Evolutionary conservation across 1,140 invertebrate species (phyloP).

Genomic region (Ditylenchus dipsaci): DNA sequence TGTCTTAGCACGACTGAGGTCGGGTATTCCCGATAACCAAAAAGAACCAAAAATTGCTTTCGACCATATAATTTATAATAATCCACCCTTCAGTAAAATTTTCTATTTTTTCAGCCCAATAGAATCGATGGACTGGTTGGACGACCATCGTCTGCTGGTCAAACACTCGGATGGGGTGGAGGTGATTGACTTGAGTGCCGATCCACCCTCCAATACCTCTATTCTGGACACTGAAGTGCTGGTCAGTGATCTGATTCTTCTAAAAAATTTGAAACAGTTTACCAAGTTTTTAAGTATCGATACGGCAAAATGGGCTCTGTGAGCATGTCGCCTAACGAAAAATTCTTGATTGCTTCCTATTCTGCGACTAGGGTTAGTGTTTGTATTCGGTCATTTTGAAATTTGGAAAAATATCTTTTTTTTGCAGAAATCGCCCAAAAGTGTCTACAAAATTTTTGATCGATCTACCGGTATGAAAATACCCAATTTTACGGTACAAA

Average conservation of each 20-base stretch:
- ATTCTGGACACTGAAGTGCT: conserved; percentile 28
- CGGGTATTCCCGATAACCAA: too few relatives aligned
- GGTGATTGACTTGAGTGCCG: conserved; percentile 29
- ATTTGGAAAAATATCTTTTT: neutral
- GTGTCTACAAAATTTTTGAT: conserved; percentile 39
- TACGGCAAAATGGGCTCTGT: conserved; percentile 37
- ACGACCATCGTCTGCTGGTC: conserved; percentile 31
- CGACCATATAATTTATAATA: too few relatives aligned
- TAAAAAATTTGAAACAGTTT: neutral
- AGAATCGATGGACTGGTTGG: conserved; percentile 43
- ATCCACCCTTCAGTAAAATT: too few relatives aligned
- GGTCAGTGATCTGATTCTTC: conserved; percentile 8
- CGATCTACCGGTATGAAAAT: conserved; percentile 25
- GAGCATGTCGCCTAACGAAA: conserved; percentile 21
- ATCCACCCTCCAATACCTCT: conserved; percentile 10
- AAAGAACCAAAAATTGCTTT: too few relatives aligned
- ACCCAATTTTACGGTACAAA: conserved; percentile 3
- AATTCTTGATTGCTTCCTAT: conserved; percentile 32
- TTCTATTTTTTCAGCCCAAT: conserved; percentile 26
- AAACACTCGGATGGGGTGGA: conserved; percentile 27
- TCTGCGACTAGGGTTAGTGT: conserved; percentile 6
- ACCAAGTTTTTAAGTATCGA: conserved; percentile 32
- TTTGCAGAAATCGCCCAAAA: conserved; percentile 27
- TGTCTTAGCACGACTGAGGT: too few relatives aligned
- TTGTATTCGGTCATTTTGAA: neutral